Base-by-base conservation (phyloP, 1,140 invertebrate species). In the Solen grandis region DNA sequence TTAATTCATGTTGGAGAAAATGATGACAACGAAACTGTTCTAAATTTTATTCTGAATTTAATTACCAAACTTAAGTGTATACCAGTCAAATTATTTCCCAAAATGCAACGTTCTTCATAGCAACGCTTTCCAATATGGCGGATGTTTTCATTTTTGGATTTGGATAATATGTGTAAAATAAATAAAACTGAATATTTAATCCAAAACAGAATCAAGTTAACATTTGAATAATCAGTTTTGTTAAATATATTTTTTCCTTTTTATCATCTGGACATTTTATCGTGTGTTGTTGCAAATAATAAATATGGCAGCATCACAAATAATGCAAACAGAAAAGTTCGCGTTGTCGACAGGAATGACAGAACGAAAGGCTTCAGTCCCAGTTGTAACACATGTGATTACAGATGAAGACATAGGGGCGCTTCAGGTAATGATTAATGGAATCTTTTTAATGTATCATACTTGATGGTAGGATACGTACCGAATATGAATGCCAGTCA, bases 401-500 rank as follows among this genome's bases (percentile, higher is more conserved):
- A 91, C 89, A 55, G 91, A 92, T 82, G 90, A 92, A 76, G 91
- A 92, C 52, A 73, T 90, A 62, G 90, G 87, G 0, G 68, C 90
- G 16, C 59, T 88, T 14, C 84, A 90, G 88, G 91, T 92, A 83
- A 25, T 46, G 41, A 10, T 46, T 10, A 10, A 19, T n/a, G n/a
- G n/a, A n/a, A n/a, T n/a, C n/a, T n/a, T n/a, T n/a, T n/a, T n/a
- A n/a, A n/a, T n/a, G n/a, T n/a, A n/a, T n/a, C n/a, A n/a, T n/a
- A 46, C 41, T 10, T 46, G 41, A 46, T 8, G 8, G 19, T 46
- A 46, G 8, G 8, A 10, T 8, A 10, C 41, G 19, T 10, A 19
- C 8, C 41, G 19, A 46, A 46, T 46, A 46, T 19, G 19, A 19
- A 46, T 10, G 8, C 41, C 19, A 10, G 41, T 10, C 19, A 46